These are phyloP conservation scores for Caenorhabditis zanzibari DNA, from an alignment of 2,888 invertebrate species.

Conservation along the genomic window DNA sequence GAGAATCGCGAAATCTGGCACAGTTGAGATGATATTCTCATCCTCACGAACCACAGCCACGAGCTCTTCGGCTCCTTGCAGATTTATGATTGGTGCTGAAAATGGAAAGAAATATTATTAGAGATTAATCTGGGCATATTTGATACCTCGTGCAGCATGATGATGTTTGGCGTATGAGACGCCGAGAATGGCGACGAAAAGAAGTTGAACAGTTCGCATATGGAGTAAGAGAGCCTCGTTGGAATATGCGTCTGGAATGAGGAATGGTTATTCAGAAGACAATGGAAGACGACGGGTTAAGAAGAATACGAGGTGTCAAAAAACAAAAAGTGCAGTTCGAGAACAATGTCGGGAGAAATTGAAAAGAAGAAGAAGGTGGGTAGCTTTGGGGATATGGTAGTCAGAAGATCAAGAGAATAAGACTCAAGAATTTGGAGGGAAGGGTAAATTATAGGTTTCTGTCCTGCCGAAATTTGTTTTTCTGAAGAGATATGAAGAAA, in stretches of 20 bases:
- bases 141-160: slow-evolving; percentile 57
- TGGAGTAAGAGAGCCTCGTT: slow-evolving; percentile 53
- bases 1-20: slow-evolving; percentile 79
- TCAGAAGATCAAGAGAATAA: background rate
- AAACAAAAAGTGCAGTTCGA: slow-evolving; percentile 43
- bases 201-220: slow-evolving; percentile 56
- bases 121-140: background rate
- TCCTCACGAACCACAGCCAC: slow-evolving; percentile 81
- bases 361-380: background rate
- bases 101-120: slow-evolving; percentile 4
- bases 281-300: background rate
- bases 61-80: slow-evolving; percentile 80
- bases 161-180: slow-evolving; percentile 56
- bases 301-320: slow-evolving; percentile 13
- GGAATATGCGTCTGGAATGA: slow-evolving; percentile 52
- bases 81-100: slow-evolving; percentile 80
- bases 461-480: background rate
- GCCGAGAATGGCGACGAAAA: slow-evolving; percentile 48
- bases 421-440: background rate
- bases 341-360: slow-evolving; percentile 3
- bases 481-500: background rate
- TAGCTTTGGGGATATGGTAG: background rate
- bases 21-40: slow-evolving; percentile 79
- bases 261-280: slow-evolving; percentile 8
- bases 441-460: slow-evolving; percentile 12